Base-by-base conservation (phyloP, 1,140 invertebrate genomes). In the Scaptomyza hsui region DNA sequence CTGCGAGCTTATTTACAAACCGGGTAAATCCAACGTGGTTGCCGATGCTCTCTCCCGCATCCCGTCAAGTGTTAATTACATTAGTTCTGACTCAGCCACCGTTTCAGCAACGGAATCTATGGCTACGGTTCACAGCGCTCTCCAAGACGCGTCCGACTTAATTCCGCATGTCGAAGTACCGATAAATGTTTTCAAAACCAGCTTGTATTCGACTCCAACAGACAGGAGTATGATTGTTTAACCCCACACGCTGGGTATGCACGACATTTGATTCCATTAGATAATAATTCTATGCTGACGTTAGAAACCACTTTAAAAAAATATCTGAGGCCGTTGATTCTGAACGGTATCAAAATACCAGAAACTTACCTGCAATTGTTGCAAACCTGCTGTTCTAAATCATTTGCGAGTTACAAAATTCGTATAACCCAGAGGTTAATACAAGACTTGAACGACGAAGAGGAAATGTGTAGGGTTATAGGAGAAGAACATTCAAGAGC, bases 101-200 rank as follows among this genome's bases (percentile, higher is more conserved):
- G 37, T 13, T 4, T 15, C 37, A 3, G 37, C 19, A 21, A 21
- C 37, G n/a, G 49, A 52, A 3, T 21, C 18, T 4, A 9, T 41
- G 10, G 49, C 60, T 13, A 64, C 61, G 0, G 6, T 57, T 0
- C 41, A 57, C 12, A 57, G 53, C 15, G 24, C 53, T 0, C 15
- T 45, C 1, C 4, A 63, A 18, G 41, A 63, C 19, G 42, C 29
- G 1, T 39, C 61, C 1, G 3, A 53, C 0, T 4, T 47, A 2
- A 13, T 64, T 0, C 49, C 61, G 0, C 29, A 47, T n/a, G 51
- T 64, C 0, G 42, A 64, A 9, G n/a, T 1, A 2, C 67, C 72
- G 3, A 81, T 78, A 73, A 39, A 73, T 29, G 42, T 21, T 21
- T 21, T 21, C 4, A 21, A 21, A 21, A 21, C 4, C 19, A 21